phyloP scores from a whole-genome alignment of 2,113 vertebrate genomes.

The Leptodactylus fuscus region DNA sequence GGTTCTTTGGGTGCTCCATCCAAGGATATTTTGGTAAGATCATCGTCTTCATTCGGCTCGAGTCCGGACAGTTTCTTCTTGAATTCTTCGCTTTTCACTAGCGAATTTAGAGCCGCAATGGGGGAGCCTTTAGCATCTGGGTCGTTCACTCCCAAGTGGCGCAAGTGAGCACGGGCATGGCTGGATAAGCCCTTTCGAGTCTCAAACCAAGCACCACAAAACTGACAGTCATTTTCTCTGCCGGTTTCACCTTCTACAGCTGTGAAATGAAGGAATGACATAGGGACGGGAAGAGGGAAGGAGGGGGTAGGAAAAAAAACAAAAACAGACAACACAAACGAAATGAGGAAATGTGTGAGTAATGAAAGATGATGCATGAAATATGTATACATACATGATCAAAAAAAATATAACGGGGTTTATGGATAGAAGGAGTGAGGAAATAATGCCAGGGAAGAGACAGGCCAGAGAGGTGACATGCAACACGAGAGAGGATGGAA shows the following conservation, averaged over 20 bases:
- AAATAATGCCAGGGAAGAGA: not conserved
- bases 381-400: not conserved
- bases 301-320: conserved; percentile 17
- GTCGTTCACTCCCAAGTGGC: conserved; percentile 91
- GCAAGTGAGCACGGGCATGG: conserved; percentile 90
- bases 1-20: conserved; percentile 44
- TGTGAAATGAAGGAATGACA: conserved; percentile 69
- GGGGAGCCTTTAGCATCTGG: conserved; percentile 91
- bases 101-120: conserved; percentile 87
- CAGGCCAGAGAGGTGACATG: not conserved
- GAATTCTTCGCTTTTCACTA: conserved; percentile 87
- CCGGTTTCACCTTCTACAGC: conserved; percentile 86
- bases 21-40: conserved; percentile 62
- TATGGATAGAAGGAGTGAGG: not conserved
- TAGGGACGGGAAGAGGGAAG: not conserved
- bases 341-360: conserved; percentile 30
- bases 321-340: conserved; percentile 19
- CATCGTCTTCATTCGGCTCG: conserved; percentile 68
- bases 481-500: not conserved
- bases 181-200: conserved; percentile 92
- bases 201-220: conserved; percentile 94
- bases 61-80: conserved; percentile 75
- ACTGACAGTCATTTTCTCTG: conserved; percentile 90
- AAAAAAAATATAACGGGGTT: conserved; percentile 20
- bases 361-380: conserved; percentile 20